Base-by-base conservation (phyloP, 2,113 vertebrate genomes). In the Amblyornis subalaris region DNA sequence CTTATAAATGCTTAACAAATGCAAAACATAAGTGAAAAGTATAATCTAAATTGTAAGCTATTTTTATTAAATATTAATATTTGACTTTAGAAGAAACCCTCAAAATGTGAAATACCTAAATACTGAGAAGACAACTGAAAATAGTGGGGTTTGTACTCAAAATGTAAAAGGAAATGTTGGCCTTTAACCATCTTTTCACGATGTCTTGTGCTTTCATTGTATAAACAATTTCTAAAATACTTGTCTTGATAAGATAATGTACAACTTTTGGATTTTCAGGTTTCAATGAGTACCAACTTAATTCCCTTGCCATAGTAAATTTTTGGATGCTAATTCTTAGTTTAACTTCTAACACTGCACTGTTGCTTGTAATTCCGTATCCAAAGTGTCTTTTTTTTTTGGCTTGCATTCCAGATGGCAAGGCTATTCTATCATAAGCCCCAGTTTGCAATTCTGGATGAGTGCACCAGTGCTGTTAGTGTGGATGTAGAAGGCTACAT, bases 391-490 rank as follows among this genome's bases (percentile, higher is more conserved):
- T 53, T 89, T 94, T 93, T 65, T 48, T 89, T 94, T 93, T 69
- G 33, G 16, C 95, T 96, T 97, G 88, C 22, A 10, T 96, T 93
- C 28, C 92, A 99, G 99, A 99, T 99, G 99, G 99, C 99, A 85
- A 98, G 99, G 71, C 96, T 99, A 12, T 99, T 99, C 97, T 99
- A 99, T 95, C 99, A 99, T 89, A 99, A 99, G 79, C 99, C 99
- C 10, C 99, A 99, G 97, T 99, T 99, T 98, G 99, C 99, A 89
- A 99, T 99, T 89, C 97, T 99, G 96, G 99, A 99, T 66, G 99
- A 99, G 92, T 99, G 99, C 94, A 99, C 99, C n/a, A 99, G 99
- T 72, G 99, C 99, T 3, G 99, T 99, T 61, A 99, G 99, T 13
- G 99, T 99, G 22, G 99, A 99, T 66, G 99, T 99, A 71, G 99